Conservation (phyloP, 2,797 vertebrate species). For the Poeciliopsis presidionis region DNA sequence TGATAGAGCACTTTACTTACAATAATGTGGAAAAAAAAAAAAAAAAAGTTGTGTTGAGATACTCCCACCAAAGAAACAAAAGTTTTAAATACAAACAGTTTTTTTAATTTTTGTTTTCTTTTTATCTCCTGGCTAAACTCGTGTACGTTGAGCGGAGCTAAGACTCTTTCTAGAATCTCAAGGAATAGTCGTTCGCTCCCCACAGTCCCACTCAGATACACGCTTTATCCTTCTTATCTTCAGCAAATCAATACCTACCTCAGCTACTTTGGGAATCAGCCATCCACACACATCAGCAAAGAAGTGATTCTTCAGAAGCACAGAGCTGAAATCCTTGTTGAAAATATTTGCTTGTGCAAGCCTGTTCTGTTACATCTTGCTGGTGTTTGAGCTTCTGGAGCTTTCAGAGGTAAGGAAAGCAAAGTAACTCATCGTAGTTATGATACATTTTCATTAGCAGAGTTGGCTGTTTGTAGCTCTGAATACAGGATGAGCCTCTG, state of each 20-base stretch:
- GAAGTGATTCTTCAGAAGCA: conserved; percentile 62
- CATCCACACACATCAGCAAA: conserved; percentile 63
- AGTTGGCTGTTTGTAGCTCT: conserved; percentile 1
- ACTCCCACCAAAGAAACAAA: neutral
- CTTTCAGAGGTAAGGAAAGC: conserved; percentile 11
- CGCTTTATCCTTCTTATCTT: conserved; percentile 67
- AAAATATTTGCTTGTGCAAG: conserved; percentile 62
- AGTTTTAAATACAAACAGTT: conserved; percentile 45
- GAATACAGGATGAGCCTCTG: conserved; percentile 4
- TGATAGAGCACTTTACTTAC: neutral
- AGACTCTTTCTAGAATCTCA: conserved; percentile 57
- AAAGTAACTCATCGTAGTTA: conserved; percentile 27
- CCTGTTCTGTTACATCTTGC: conserved; percentile 41
- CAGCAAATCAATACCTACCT: conserved; percentile 74
- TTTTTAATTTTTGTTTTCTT: neutral
- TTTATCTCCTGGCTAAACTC: conserved; percentile 48
- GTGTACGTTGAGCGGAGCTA: conserved; percentile 52
- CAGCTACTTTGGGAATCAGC: conserved; percentile 71
- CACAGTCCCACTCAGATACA: conserved; percentile 62
- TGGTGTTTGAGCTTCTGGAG: conserved; percentile 45
- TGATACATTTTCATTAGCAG: conserved; percentile 12
- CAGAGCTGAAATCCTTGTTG: conserved; percentile 63
- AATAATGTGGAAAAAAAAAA: too few relatives aligned
- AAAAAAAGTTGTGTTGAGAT: conserved; percentile 27
- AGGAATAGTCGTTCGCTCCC: conserved; percentile 52